These are phyloP conservation scores for Cardinalis cardinalis DNA, from an alignment of 2,113 vertebrate genomes.

Conservation along the genomic window DNA sequence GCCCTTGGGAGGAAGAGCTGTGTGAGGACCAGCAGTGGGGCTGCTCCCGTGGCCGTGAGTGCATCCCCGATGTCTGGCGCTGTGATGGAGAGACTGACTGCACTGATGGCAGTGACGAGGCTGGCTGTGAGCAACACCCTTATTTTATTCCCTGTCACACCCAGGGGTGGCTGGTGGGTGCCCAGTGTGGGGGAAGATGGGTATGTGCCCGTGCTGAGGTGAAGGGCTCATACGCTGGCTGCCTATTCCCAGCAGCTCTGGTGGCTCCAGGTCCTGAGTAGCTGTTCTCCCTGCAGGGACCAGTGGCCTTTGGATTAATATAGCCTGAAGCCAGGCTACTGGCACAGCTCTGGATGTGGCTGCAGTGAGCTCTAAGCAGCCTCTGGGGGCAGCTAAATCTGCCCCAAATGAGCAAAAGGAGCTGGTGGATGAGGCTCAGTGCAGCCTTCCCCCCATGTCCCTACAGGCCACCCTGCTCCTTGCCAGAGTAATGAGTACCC, in stretches of 20 bases:
- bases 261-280: background rate
- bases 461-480: constrained; percentile 66
- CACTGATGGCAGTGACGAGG: constrained; percentile 78
- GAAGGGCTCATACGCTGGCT: background rate
- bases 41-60: constrained; percentile 71
- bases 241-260: background rate
- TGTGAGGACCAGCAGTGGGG: constrained; percentile 72
- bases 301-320: background rate
- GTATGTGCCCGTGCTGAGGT: accelerated
- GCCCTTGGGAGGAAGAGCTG: background rate
- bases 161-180: background rate
- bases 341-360: background rate
- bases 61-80: constrained; percentile 80
- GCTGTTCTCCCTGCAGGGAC: background rate
- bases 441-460: background rate
- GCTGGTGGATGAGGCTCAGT: background rate
- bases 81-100: constrained; percentile 85
- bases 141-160: background rate
- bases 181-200: background rate
- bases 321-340: background rate
- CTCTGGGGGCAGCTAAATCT: background rate
- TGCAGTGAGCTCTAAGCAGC: background rate
- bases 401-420: background rate
- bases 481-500: constrained; percentile 76
- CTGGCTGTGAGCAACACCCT: constrained; percentile 73